Base-by-base conservation (phyloP, 2,113 vertebrate species). In the Arenaria interpres region DNA sequence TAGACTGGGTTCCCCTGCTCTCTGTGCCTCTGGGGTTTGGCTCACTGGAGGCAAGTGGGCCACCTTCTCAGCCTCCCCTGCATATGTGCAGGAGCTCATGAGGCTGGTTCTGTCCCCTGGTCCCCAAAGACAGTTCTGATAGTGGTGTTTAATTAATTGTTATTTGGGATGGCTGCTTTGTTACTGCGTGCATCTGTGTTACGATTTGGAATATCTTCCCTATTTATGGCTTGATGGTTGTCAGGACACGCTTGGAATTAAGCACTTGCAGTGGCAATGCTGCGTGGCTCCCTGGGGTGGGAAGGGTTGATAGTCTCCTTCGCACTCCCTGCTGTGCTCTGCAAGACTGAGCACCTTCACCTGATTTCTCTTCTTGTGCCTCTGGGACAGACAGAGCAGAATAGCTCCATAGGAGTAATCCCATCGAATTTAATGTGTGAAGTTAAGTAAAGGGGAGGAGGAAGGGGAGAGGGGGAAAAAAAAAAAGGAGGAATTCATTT, bases 81-180 rank as follows among this genome's bases (percentile, higher is more conserved):
- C 0, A 0, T 53, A 12, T 3, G 3, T 43, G 39, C 17, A 20
- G 59, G 45, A 87, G 37, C 54, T 80, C 3, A 1, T 7, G 48
- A 35, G 59, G 22, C 27, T 45, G 32, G 11, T 6, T 86, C 67
- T 72, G 51, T 23, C 17, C 18, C 12, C 12, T 6, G 7, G 41
- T 7, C 35, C 46, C 41, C n/a, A 63, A 24, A 68, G 53, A 35
- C 41, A 41, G 8, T 41, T 88, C 71, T 68, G 46, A 12, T 25
- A 18, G 32, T 71, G 19, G 9, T 14, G 5, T 56, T 76, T 25
- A 48, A n/a, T 68, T 45, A 8, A 80, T 56, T 62, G 64, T 45
- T 4, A 0, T 46, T 88, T 88, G 74, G 69, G 46, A 22, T 82
- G 37, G 41, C 71, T 88, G 24, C 71, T 78, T 82, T 39, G 50